phyloP scores from a whole-genome alignment of 37 sponge, comb jelly and placozoan genomes.

The Lycopodina hypogea region DNA sequence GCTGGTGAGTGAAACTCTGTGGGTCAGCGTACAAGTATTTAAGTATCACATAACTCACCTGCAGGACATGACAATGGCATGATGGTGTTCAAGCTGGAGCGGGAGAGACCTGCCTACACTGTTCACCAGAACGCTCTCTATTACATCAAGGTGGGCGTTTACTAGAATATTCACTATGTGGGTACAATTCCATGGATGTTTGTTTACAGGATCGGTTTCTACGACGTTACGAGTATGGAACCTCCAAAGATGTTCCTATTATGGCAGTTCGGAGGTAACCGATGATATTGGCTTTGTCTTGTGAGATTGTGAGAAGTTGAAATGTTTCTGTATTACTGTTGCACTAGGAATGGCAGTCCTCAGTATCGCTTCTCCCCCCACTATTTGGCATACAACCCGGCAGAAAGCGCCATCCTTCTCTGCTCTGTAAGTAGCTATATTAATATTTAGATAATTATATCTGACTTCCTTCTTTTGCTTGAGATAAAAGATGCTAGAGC shows the following conservation, averaged over 20 bases:
- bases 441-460: neutral
- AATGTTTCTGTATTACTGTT: neutral
- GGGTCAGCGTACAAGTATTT: too few relatives aligned
- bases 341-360: conserved; percentile 49
- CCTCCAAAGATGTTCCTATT: conserved; percentile 79
- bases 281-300: neutral
- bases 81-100: conserved; percentile 95
- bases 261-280: conserved; percentile 84
- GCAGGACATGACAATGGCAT: conserved; percentile 95
- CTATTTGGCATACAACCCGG: conserved; percentile 77
- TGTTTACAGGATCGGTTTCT: conserved; percentile 55
- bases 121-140: conserved; percentile 81
- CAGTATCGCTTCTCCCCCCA: conserved; percentile 58
- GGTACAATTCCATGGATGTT: neutral
- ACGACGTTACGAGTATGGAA: conserved; percentile 73
- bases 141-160: conserved; percentile 79
- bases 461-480: too few relatives aligned
- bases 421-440: conserved; percentile 59
- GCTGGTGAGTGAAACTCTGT: conserved; percentile 53
- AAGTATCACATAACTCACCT: neutral
- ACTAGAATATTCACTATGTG: neutral
- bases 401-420: conserved; percentile 87
- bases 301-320: neutral
- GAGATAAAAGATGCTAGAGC: too few relatives aligned
- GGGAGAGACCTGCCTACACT: conserved; percentile 94